A percentile compares a stretch with the other conserved stretches of the same genome.
phyloP scores from a whole-genome alignment of 2,888 invertebrate genomes.

The Lysandra bellargus region DNA sequence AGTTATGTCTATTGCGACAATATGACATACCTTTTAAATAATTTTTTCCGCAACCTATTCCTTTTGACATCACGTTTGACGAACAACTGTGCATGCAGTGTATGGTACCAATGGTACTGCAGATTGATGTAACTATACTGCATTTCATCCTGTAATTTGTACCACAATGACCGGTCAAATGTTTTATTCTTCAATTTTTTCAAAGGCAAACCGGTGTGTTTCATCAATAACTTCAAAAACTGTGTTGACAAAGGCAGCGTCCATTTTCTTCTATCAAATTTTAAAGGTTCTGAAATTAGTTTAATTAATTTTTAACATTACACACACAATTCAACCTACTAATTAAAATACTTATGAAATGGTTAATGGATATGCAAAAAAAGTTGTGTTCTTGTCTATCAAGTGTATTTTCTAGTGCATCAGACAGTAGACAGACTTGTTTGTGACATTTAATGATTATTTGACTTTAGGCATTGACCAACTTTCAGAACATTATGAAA shows the following conservation, averaged over 20 bases:
- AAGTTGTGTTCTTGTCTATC: too few relatives aligned
- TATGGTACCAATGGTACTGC: conserved; percentile 57
- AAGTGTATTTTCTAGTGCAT: too few relatives aligned
- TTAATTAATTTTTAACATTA: background rate
- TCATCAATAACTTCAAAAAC: conserved; percentile 54
- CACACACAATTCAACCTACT: background rate
- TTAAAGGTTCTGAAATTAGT: conserved; percentile 48
- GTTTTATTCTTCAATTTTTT: conserved; percentile 56
- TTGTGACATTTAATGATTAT: too few relatives aligned
- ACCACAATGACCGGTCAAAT: conserved; percentile 59
- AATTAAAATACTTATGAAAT: too few relatives aligned
- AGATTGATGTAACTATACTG: conserved; percentile 51
- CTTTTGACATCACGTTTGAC: conserved; percentile 56
- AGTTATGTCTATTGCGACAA: too few relatives aligned
- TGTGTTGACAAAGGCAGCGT: conserved; percentile 54
- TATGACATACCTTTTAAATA: conserved; percentile 56
- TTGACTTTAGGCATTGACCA: too few relatives aligned
- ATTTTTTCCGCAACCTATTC: conserved; percentile 49
- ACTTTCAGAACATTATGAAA: too few relatives aligned
- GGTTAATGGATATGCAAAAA: too few relatives aligned
- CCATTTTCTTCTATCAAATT: conserved; percentile 55
- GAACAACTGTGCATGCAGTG: conserved; percentile 64
- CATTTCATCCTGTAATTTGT: conserved; percentile 54
- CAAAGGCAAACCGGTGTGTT: conserved; percentile 51
- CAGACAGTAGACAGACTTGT: too few relatives aligned